A percentile compares a stretch with the other conserved stretches of the same genome.
phyloP scores from a whole-genome alignment of 2,888 invertebrate genomes.

The Pristionchus maxplancki region DNA sequence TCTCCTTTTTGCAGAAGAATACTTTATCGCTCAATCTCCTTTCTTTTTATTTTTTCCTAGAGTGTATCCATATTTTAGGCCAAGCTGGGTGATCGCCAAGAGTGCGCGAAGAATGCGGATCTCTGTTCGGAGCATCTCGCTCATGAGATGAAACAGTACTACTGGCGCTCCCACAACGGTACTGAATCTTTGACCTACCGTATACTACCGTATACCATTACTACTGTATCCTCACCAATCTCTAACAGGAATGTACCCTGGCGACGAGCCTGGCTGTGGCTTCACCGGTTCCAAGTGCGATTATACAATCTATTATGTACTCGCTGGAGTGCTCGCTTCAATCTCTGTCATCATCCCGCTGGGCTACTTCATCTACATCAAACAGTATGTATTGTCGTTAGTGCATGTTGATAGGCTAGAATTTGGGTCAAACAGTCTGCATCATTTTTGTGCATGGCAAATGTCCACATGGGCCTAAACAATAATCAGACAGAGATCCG shows the following conservation, averaged over 20 bases:
- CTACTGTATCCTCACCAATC: no score
- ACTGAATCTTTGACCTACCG: not conserved
- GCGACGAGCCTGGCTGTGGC: constrained; percentile 73
- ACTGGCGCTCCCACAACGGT: constrained; percentile 71
- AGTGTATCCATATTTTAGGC: constrained; percentile 55
- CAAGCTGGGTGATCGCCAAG: constrained; percentile 67
- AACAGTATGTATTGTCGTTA: constrained; percentile 64
- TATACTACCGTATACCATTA: not conserved
- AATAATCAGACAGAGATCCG: no score
- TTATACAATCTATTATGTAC: constrained; percentile 68
- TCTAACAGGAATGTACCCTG: constrained; percentile 58
- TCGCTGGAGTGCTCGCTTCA: constrained; percentile 63
- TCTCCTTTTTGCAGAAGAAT: no score
- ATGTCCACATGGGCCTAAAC: no score
- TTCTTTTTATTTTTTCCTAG: no score
- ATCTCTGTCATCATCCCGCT: constrained; percentile 64
- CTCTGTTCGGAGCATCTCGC: constrained; percentile 77
- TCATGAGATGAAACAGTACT: constrained; percentile 72
- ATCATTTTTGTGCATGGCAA: no score
- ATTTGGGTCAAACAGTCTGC: no score
- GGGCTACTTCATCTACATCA: constrained; percentile 72
- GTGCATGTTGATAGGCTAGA: not conserved
- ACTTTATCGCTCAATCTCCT: no score
- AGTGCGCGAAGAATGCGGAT: constrained; percentile 68
- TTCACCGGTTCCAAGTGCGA: constrained; percentile 71